A percentile compares a stretch with the other conserved stretches of the same genome.
Evolutionary conservation across 2,888 invertebrate species (phyloP).

Genomic region (Campoletis raptor): DNA sequence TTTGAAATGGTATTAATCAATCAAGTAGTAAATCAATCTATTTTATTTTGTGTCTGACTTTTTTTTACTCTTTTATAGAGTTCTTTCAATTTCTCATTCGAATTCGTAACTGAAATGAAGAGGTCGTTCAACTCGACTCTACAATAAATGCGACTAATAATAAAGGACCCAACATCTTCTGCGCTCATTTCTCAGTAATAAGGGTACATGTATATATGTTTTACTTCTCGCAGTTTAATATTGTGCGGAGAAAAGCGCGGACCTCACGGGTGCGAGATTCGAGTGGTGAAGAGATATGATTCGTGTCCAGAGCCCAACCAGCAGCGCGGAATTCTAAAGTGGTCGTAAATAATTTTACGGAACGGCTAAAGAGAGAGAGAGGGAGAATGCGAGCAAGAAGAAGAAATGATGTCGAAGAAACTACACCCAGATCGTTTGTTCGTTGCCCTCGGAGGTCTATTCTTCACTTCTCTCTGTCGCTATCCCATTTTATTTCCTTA

Average conservation of each 20-base stretch:
- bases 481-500: constrained; percentile 53
- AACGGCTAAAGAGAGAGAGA: background rate
- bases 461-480: constrained; percentile 55
- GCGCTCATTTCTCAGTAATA: constrained; percentile 8
- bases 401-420: constrained; percentile 23
- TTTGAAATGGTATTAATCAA: too few species aligned
- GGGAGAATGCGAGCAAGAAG: constrained; percentile 5
- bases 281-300: constrained; percentile 32
- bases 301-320: constrained; percentile 24
- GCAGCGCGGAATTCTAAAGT: constrained; percentile 34
- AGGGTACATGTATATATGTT: background rate
- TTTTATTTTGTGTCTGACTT: too few species aligned
- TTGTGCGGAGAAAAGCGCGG: constrained; percentile 5
- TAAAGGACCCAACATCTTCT: constrained; percentile 2
- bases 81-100: constrained; percentile 5
- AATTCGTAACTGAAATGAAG: background rate
- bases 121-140: background rate
- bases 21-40: background rate
- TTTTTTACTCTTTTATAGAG: background rate
- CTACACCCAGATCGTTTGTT: constrained; percentile 62
- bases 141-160: background rate
- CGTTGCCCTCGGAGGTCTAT: constrained; percentile 67
- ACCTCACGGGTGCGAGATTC: constrained; percentile 23
- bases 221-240: constrained; percentile 13
- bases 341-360: constrained; percentile 31